Conservation (phyloP, 1,140 invertebrate species). For the Pogonomyrmex californicus region DNA sequence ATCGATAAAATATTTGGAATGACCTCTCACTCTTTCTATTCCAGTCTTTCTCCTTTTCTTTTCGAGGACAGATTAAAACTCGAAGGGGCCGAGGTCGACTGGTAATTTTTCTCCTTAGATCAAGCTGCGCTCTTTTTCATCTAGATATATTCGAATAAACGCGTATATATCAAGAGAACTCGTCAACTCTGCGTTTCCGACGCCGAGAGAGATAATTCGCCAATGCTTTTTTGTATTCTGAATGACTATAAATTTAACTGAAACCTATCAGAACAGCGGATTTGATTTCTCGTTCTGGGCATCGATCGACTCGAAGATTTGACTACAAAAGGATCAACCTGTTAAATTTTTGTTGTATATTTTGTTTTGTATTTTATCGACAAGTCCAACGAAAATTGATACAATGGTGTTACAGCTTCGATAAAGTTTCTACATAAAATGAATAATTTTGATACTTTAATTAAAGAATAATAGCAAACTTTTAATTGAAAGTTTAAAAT, state of each 20-base stretch:
- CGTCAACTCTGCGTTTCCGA: conserved; percentile 11
- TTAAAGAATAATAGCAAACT: too few species aligned
- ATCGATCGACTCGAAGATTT: conserved; percentile 38
- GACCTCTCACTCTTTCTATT: neutral
- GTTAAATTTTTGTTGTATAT: conserved; percentile 19
- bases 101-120: conserved; percentile 38
- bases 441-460: neutral
- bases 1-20: conserved; percentile 54
- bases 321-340: neutral
- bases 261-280: conserved; percentile 59
- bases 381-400: neutral
- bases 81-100: neutral
- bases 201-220: conserved; percentile 69
- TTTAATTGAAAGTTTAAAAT: too few species aligned
- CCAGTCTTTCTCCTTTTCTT: neutral
- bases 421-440: neutral
- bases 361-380: neutral
- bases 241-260: conserved; percentile 71
- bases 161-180: conserved; percentile 10
- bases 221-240: conserved; percentile 70
- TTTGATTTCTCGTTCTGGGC: neutral
- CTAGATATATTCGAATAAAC: neutral
- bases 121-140: neutral
- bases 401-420: neutral
- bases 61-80: conserved; percentile 45